Evolutionary conservation across 2,888 invertebrate species (phyloP).

Genomic region (Sipunculus nudus): DNA sequence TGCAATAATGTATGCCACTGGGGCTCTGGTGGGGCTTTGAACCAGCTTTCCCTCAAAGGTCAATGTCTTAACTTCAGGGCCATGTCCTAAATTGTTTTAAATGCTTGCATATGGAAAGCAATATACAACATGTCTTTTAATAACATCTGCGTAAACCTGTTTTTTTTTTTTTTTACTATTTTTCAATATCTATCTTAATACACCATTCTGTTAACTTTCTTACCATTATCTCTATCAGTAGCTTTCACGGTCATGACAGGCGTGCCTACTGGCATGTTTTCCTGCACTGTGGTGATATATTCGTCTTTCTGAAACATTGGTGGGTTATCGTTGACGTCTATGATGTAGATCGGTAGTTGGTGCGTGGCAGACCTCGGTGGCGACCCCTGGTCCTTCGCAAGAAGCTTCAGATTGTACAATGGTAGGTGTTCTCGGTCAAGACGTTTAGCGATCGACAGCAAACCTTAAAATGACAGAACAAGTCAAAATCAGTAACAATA

Average conservation of each 20-base stretch:
- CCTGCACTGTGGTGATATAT: constrained; percentile 76
- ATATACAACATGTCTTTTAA: no score
- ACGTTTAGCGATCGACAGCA: not conserved
- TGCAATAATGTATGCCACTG: no score
- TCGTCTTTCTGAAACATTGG: constrained; percentile 80
- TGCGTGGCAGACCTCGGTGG: constrained; percentile 1
- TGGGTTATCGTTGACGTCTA: constrained; percentile 83
- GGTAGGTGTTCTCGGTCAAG: not conserved
- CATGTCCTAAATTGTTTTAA: no score
- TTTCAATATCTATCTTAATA: constrained; percentile 64
- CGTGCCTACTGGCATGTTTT: constrained; percentile 72
- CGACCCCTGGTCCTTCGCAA: not conserved
- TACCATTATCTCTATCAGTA: constrained; percentile 50
- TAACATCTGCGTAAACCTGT: no score
- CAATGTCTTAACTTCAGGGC: no score
- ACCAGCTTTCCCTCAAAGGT: no score
- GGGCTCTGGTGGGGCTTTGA: no score
- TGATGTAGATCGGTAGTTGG: constrained; percentile 45
- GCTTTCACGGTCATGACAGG: constrained; percentile 41
- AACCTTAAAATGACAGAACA: no score
- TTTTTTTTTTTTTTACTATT: no score
- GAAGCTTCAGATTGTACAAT: not conserved
- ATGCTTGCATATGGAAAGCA: no score
- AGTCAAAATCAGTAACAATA: no score
- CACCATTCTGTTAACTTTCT: not conserved